Percentiles rank a stretch among this genome's conserved stretches.
Conservation (phyloP, 2,797 vertebrate species). For the Clarias fuscus region DNA sequence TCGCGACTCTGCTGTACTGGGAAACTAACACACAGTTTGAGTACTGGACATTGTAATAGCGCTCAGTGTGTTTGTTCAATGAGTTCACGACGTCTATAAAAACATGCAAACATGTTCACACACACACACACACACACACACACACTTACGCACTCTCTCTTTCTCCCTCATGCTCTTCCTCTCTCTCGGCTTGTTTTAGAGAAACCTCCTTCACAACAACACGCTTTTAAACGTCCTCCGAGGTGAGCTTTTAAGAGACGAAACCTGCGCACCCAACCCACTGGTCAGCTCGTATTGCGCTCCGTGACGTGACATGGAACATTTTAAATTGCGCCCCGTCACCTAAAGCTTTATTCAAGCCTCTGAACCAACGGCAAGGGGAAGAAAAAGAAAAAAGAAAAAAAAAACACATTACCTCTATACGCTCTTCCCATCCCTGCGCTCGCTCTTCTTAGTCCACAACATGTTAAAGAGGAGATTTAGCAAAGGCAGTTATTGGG, state of each 20-base stretch:
- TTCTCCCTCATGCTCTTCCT: not conserved
- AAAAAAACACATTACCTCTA: slow-evolving; percentile 53
- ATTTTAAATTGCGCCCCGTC: slow-evolving; percentile 58
- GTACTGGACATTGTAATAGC: too few relatives aligned
- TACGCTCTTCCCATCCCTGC: slow-evolving; percentile 47
- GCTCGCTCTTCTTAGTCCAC: slow-evolving; percentile 65
- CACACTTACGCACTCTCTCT: not conserved
- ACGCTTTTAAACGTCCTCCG: slow-evolving; percentile 26
- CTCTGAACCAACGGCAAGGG: slow-evolving; percentile 29
- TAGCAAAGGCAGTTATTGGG: slow-evolving; percentile 77
- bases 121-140: slow-evolving; percentile 14
- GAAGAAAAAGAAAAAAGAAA: not conserved
- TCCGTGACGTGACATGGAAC: slow-evolving; percentile 42
- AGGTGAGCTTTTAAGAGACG: slow-evolving; percentile 46
- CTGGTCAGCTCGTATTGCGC: slow-evolving; percentile 39
- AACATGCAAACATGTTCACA: slow-evolving; percentile 45
- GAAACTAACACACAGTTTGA: slow-evolving; percentile 17
- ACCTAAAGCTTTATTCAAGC: slow-evolving; percentile 48
- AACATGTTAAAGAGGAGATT: slow-evolving; percentile 78
- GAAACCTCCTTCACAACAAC: slow-evolving; percentile 40
- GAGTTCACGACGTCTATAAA: slow-evolving; percentile 54
- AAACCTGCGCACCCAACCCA: slow-evolving; percentile 43
- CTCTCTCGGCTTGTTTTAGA: slow-evolving; percentile 29
- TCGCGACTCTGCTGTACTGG: not conserved
- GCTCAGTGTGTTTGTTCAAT: slow-evolving; percentile 56